Base-by-base conservation (phyloP, 2,888 invertebrate species). In the Suillia variegata region DNA sequence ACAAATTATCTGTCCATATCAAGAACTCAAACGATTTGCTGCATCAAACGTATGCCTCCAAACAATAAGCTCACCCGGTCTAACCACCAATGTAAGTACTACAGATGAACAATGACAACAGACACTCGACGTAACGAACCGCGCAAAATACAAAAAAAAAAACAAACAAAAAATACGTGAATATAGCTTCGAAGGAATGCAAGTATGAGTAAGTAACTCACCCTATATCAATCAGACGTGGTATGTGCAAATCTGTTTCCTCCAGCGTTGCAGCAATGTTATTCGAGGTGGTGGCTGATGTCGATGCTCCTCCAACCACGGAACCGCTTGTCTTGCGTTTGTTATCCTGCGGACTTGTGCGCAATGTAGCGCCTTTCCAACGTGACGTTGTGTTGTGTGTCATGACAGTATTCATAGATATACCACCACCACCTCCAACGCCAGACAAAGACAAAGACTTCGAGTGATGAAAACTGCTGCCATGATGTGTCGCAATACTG, bases 161-260 rank as follows among this genome's bases (percentile, higher is more conserved):
- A 26, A 10, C 26, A 26, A 6, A 26, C 26, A 26, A 26, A n/a
- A 26, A 26, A 26, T 6, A 5, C 26, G 26, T 26, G 26, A 26
- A 10, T 5, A 26, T 26, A 26, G 26, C 10, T 5, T 26, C 6
- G 10, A 26, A 26, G 2, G 18, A 22, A n/a, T 22, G 26, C 54
- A 21, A 38, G 3, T 54, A 17, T 26, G 47, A 6, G 26, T 18
- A 31, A 18, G 57, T 49, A 33, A 74, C 79, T 80, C 83, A 89
- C 89, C 89, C 85, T 64, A 86, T 86, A 75, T 86, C 85, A 72
- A 84, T 85, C 74, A 85, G 84, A 56, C 84, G 84, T 12, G 89
- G 89, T 79, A 89, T 89, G 71, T 89, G 89, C 64, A 89, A 82
- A 79, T 89, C 88, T 67, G 87, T 84, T 71, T 87, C 84, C 67